These are phyloP conservation scores for Drosophila neocordata DNA, from an alignment of 1,140 invertebrate species.

Conservation along the genomic window DNA sequence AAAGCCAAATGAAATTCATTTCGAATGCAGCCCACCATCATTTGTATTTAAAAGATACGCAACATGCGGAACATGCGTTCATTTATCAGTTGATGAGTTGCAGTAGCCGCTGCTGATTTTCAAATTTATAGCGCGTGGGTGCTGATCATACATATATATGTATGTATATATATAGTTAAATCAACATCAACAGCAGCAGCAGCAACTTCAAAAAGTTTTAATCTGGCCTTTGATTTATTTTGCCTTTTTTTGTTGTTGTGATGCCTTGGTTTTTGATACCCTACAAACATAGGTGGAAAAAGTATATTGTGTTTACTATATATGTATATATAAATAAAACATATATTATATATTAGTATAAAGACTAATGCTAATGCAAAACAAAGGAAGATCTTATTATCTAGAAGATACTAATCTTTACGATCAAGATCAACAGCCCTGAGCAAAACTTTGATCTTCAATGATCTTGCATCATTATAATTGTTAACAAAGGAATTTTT, in stretches of 20 bases:
- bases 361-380: too few species aligned
- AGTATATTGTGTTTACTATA: too few species aligned
- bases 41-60: conserved; percentile 73
- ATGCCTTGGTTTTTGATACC: not conserved
- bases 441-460: too few species aligned
- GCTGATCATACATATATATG: conserved; percentile 21
- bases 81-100: conserved; percentile 64
- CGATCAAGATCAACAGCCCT: too few species aligned
- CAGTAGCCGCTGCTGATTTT: conserved; percentile 57
- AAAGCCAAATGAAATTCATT: conserved; percentile 20
- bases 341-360: too few species aligned
- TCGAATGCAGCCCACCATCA: conserved; percentile 43
- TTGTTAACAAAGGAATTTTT: too few species aligned
- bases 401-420: too few species aligned
- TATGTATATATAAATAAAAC: too few species aligned
- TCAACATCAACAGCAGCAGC: not conserved
- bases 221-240: conserved; percentile 1
- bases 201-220: conserved; percentile 8
- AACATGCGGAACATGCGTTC: conserved; percentile 61
- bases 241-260: not conserved
- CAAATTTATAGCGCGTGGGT: conserved; percentile 66
- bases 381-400: too few species aligned
- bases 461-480: too few species aligned
- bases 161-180: not conserved
- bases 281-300: not conserved